Evolutionary conservation across 2,888 invertebrate species (phyloP).

Genomic region (Notodonta dromedarius): DNA sequence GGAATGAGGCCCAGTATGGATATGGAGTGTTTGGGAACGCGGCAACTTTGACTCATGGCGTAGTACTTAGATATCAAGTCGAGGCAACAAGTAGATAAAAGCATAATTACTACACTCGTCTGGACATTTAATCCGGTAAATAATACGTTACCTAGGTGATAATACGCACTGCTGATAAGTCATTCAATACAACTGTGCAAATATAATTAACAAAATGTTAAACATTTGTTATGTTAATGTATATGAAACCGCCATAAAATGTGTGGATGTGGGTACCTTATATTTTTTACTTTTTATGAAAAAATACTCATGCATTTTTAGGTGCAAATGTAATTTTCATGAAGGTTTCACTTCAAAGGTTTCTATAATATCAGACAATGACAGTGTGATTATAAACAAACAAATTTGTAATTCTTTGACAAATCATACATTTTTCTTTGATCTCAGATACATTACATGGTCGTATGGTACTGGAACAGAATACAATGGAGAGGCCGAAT

Average conservation of each 20-base stretch:
- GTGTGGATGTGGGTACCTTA: no score
- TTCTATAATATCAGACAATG: not conserved
- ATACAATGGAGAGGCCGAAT: conserved; percentile 79
- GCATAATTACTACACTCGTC: no score
- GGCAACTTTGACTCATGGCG: no score
- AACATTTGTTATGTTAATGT: not conserved
- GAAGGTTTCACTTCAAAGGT: not conserved
- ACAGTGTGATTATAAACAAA: not conserved
- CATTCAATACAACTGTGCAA: conserved; percentile 4
- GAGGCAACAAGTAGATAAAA: no score
- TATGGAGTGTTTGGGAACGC: no score
- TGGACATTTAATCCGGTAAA: no score
- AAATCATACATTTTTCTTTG: conserved; percentile 35
- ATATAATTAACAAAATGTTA: not conserved
- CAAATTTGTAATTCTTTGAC: not conserved
- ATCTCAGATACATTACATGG: conserved; percentile 87
- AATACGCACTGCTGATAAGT: not conserved
- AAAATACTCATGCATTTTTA: no score
- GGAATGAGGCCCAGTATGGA: no score
- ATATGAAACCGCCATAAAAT: no score
- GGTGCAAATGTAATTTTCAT: no score
- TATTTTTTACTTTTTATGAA: no score
- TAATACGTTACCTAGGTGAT: not conserved
- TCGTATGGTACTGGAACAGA: conserved; percentile 86
- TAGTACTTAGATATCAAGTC: no score